These are phyloP conservation scores for Augochlora pura DNA, from an alignment of 1,140 invertebrate species.

Conservation along the genomic window DNA sequence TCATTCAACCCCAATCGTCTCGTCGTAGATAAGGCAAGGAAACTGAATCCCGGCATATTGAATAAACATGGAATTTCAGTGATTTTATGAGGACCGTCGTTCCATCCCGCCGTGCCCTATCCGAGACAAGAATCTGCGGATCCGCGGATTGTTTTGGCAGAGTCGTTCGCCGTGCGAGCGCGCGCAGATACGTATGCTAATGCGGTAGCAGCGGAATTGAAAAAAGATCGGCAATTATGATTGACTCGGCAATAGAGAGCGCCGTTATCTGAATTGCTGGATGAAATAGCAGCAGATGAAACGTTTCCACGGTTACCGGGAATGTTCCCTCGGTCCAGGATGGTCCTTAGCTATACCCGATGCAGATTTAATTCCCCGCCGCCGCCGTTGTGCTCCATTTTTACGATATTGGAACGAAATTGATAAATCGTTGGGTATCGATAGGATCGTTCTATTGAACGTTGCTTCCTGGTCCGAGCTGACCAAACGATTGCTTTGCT, in stretches of 20 bases:
- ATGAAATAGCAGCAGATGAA: conserved; percentile 35
- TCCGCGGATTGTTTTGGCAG: conserved; percentile 69
- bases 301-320: background rate
- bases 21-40: conserved; percentile 43
- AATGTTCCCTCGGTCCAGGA: background rate
- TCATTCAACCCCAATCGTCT: conserved; percentile 9
- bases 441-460: background rate
- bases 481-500: too few relatives aligned
- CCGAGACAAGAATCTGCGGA: conserved; percentile 51
- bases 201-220: conserved; percentile 73
- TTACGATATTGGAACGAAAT: background rate
- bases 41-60: conserved; percentile 71
- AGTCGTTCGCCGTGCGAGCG: background rate
- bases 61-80: conserved; percentile 80
- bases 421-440: background rate
- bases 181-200: conserved; percentile 78
- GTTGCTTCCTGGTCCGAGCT: too few relatives aligned
- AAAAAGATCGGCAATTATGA: conserved; percentile 78
- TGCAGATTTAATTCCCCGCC: background rate
- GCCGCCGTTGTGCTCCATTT: background rate
- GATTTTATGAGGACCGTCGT: conserved; percentile 76
- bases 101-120: conserved; percentile 47
- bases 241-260: conserved; percentile 58
- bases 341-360: background rate
- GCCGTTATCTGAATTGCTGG: conserved; percentile 45